Percentiles rank a stretch among this genome's conserved stretches.
These are phyloP conservation scores for Falco rusticolus DNA, from an alignment of 2,797 vertebrate genomes.

Conservation along the genomic window DNA sequence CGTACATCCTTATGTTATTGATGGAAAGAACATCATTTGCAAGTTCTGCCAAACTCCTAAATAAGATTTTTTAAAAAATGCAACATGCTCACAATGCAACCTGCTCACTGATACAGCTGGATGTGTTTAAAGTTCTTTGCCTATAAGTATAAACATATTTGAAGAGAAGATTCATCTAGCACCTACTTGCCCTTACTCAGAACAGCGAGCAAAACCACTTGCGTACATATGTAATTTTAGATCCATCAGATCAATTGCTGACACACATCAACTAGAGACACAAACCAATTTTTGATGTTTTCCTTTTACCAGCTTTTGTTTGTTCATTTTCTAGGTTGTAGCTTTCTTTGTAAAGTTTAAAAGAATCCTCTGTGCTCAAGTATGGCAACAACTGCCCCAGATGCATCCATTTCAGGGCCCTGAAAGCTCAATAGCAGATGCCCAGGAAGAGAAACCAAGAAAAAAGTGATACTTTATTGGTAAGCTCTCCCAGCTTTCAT, in stretches of 20 bases:
- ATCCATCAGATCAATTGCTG: not conserved
- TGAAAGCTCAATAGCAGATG: not conserved
- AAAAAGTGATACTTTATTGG: not conserved
- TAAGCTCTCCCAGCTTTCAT: not conserved
- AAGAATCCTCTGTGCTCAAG: not conserved
- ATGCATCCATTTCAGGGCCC: not conserved
- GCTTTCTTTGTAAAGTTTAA: not conserved
- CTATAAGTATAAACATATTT: not conserved
- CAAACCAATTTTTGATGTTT: rapidly evolving
- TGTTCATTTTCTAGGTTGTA: not conserved
- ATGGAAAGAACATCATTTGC: not conserved
- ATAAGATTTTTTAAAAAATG: not conserved
- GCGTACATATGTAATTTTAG: not conserved
- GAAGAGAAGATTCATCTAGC: not conserved
- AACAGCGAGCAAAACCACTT: not conserved
- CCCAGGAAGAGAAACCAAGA: not conserved
- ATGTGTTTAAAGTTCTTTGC: not conserved
- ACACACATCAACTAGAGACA: not conserved
- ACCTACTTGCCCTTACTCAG: not conserved
- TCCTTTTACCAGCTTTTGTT: not conserved
- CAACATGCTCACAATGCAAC: not conserved
- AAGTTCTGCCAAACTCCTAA: not conserved
- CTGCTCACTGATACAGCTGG: not conserved
- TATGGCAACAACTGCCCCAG: not conserved
- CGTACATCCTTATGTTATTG: not conserved